These are phyloP conservation scores for Chamaea fasciata DNA, from an alignment of 2,113 vertebrate species.

Conservation along the genomic window DNA sequence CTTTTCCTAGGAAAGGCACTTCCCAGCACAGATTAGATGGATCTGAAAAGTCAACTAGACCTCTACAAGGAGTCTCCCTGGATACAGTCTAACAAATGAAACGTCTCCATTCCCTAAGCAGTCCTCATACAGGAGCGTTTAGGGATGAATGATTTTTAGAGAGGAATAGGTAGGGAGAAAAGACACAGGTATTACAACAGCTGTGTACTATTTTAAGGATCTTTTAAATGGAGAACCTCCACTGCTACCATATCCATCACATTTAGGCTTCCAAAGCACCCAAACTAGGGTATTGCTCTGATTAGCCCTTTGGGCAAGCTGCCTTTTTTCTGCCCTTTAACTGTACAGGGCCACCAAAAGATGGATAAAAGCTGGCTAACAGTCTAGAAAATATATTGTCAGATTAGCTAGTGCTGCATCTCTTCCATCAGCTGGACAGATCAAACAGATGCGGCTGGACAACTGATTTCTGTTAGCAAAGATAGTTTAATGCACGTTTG, in stretches of 20 bases:
- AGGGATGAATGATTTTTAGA: not conserved
- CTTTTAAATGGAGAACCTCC: not conserved
- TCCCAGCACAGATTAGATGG: not conserved
- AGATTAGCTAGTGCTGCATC: not conserved
- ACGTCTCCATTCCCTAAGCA: not conserved
- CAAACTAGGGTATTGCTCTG: not conserved
- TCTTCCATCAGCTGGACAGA: constrained; percentile 36
- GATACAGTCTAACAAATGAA: not conserved
- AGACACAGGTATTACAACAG: not conserved
- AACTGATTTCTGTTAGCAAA: constrained; percentile 42
- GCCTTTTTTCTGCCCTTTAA: not conserved
- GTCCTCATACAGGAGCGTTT: not conserved
- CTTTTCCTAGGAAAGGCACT: not conserved
- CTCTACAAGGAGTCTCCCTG: not conserved
- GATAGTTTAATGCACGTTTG: constrained; percentile 36
- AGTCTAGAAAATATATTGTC: not conserved
- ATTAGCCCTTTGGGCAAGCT: not conserved
- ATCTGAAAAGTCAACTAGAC: not conserved
- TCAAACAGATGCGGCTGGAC: constrained; percentile 27
- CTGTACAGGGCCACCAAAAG: not conserved
- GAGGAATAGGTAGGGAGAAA: not conserved
- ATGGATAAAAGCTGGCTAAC: constrained; percentile 20
- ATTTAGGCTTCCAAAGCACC: not conserved
- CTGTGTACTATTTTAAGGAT: not conserved
- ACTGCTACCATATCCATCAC: not conserved